Conservation (phyloP, 2,113 vertebrate genomes). For the Tachysurus vachellii region DNA sequence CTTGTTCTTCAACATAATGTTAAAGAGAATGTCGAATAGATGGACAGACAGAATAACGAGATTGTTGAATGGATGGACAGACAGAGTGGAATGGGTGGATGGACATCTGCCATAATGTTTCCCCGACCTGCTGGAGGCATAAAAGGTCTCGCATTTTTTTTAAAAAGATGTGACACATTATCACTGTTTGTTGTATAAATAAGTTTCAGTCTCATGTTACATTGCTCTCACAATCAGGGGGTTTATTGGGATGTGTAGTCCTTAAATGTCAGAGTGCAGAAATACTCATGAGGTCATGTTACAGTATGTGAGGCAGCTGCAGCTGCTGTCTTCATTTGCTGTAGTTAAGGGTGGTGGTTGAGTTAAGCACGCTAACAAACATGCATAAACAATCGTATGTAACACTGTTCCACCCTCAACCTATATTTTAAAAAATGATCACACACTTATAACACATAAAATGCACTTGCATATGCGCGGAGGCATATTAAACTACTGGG, state of each 20-base stretch:
- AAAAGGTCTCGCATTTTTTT: background rate
- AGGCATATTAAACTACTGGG: constrained; percentile 45
- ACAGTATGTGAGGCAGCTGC: constrained; percentile 28
- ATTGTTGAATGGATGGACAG: too few relatives aligned
- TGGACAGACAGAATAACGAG: too few relatives aligned
- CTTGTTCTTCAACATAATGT: background rate
- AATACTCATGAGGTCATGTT: constrained; percentile 34
- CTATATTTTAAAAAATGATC: constrained; percentile 29
- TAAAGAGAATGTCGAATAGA: too few relatives aligned
- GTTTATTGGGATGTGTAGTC: constrained; percentile 39
- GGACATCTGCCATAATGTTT: too few relatives aligned
- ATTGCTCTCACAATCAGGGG: background rate
- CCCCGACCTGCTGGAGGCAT: background rate
- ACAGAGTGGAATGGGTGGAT: too few relatives aligned
- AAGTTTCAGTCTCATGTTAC: background rate
- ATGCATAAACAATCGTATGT: background rate
- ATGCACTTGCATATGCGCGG: background rate
- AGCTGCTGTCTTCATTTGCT: constrained; percentile 51
- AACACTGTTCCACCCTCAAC: background rate
- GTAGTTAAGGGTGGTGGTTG: background rate
- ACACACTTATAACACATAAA: constrained; percentile 49
- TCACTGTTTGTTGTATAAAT: background rate
- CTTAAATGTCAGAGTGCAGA: constrained; percentile 13
- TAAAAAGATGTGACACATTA: background rate
- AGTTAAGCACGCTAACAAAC: constrained; percentile 9